Percentiles rank a stretch among this genome's conserved stretches.
phyloP scores from a whole-genome alignment of 2,113 vertebrate species.

The Chlamydotis undulata region DNA sequence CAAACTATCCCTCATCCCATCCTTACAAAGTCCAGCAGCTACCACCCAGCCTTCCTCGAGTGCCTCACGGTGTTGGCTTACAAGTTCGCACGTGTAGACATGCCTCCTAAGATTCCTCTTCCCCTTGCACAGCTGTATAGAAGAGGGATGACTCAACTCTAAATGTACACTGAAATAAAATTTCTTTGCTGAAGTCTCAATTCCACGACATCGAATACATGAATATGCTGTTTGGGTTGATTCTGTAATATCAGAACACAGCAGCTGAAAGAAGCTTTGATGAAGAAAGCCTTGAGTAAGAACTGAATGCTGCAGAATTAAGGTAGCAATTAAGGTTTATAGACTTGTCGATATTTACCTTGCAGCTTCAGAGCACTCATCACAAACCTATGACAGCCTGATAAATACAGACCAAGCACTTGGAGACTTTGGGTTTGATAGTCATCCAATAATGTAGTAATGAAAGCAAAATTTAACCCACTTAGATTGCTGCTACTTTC shows the following conservation, averaged over 20 bases:
- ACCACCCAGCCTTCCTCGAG: neutral
- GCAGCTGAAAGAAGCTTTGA: neutral
- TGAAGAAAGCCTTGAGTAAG: neutral
- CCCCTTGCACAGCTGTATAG: neutral
- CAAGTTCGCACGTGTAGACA: accelerated
- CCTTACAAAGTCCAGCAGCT: neutral
- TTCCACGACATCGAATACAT: neutral
- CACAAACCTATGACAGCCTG: neutral
- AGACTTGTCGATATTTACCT: neutral
- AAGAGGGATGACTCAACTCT: neutral
- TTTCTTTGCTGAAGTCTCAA: neutral
- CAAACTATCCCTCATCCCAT: neutral
- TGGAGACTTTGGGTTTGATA: neutral
- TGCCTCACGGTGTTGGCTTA: accelerated
- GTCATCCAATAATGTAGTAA: neutral
- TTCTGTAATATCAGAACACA: neutral
- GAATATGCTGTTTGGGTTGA: neutral
- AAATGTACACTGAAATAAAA: neutral
- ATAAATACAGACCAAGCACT: neutral
- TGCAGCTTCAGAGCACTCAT: neutral
- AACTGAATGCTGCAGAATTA: neutral
- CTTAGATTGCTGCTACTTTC: neutral
- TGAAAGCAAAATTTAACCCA: neutral
- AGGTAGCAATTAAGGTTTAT: neutral
- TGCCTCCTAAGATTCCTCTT: neutral